phyloP scores from a whole-genome alignment of 1,140 invertebrate species.

The Drosophila arawakana region DNA sequence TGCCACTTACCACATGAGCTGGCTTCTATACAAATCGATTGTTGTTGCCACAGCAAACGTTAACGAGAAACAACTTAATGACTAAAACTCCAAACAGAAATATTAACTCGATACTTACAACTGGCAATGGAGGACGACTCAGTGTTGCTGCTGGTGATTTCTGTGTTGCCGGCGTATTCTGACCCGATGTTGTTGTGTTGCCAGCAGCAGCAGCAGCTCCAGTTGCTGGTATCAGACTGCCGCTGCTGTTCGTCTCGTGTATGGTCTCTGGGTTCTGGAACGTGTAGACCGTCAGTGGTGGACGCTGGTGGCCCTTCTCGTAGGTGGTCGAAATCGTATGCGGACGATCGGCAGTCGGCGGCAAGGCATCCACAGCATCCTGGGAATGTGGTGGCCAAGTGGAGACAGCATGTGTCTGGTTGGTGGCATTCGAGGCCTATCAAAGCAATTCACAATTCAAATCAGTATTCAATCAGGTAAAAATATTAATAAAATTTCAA shows the following conservation, averaged over 20 bases:
- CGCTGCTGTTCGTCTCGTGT: conserved; percentile 76
- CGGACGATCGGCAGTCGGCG: conserved; percentile 91
- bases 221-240: conserved; percentile 34
- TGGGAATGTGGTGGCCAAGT: conserved; percentile 85
- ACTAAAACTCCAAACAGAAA: conserved; percentile 17
- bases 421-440: conserved; percentile 77
- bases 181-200: conserved; percentile 57
- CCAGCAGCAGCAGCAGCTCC: not conserved
- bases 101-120: conserved; percentile 84
- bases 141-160: conserved; percentile 78
- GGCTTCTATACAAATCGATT: conserved; percentile 66
- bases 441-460: not conserved
- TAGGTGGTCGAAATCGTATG: conserved; percentile 97
- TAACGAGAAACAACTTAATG: conserved; percentile 68
- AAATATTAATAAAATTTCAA: not conserved
- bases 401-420: conserved; percentile 80
- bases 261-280: conserved; percentile 91
- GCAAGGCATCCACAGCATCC: conserved; percentile 87
- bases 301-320: conserved; percentile 93
- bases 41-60: conserved; percentile 43
- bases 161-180: conserved; percentile 72
- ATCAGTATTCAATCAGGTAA: not conserved
- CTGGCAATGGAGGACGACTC: conserved; percentile 87
- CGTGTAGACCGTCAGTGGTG: conserved; percentile 94
- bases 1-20: conserved; percentile 80